phyloP scores from a whole-genome alignment of 2,113 vertebrate species.

The Pollachius pollachius region DNA sequence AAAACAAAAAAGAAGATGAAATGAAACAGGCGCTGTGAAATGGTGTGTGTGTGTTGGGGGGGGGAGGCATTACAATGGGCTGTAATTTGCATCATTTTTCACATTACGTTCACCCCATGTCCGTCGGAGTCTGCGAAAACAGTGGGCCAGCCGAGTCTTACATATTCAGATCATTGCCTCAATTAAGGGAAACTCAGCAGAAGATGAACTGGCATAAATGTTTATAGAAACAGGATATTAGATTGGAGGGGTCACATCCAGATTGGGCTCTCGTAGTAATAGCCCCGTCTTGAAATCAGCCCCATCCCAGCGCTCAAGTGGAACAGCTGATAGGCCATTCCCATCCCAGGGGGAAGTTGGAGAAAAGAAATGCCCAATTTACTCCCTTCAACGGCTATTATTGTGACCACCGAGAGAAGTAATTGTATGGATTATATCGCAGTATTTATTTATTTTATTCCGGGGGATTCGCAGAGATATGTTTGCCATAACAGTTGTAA shows the following conservation, averaged over 20 bases:
- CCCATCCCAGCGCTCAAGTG: slow-evolving; percentile 71
- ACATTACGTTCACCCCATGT: slow-evolving; percentile 69
- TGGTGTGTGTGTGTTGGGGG: neutral
- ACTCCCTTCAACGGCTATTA: slow-evolving; percentile 62
- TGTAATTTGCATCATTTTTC: slow-evolving; percentile 79
- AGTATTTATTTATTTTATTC: slow-evolving; percentile 36
- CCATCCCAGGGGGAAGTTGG: slow-evolving; percentile 63
- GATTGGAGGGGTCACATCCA: slow-evolving; percentile 72
- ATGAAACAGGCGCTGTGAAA: slow-evolving; percentile 35
- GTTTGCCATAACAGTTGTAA: slow-evolving; percentile 33
- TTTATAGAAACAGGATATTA: slow-evolving; percentile 80
- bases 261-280: slow-evolving; percentile 75
- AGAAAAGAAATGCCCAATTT: slow-evolving; percentile 76
- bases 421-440: slow-evolving; percentile 54
- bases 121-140: slow-evolving; percentile 60
- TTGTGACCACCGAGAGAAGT: slow-evolving; percentile 59
- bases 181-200: slow-evolving; percentile 77
- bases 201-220: slow-evolving; percentile 80
- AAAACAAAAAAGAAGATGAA: slow-evolving; percentile 35
- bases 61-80: slow-evolving; percentile 51
- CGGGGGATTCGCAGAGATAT: slow-evolving; percentile 15
- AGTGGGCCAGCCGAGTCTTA: slow-evolving; percentile 62
- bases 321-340: slow-evolving; percentile 71
- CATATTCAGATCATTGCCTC: slow-evolving; percentile 79
- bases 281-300: slow-evolving; percentile 78